phyloP scores from a whole-genome alignment of 2,888 invertebrate species.

The Lydus trimaculatus region DNA sequence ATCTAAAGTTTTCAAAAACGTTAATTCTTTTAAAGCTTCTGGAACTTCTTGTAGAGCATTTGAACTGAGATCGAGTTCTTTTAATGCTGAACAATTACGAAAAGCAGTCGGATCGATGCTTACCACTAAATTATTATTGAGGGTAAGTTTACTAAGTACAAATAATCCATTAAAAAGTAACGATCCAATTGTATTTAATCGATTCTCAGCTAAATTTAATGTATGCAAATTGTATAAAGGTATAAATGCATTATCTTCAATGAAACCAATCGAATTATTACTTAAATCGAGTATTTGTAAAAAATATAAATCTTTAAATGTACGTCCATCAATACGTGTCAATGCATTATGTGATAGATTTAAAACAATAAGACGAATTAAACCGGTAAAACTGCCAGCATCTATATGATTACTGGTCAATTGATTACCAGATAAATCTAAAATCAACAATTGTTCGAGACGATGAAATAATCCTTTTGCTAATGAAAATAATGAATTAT shows the following conservation, averaged over 20 bases:
- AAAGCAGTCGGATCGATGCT: constrained; percentile 82
- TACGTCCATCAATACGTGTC: constrained; percentile 81
- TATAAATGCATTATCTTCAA: constrained; percentile 86
- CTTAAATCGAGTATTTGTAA: constrained; percentile 85
- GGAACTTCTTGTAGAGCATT: constrained; percentile 85
- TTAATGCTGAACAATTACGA: constrained; percentile 86
- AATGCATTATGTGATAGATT: constrained; percentile 88
- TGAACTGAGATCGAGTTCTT: constrained; percentile 87
- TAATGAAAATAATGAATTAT: constrained; percentile 83
- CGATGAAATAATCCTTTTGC: constrained; percentile 85
- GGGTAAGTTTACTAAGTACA: constrained; percentile 82
- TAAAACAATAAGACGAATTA: constrained; percentile 83
- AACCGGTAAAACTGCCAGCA: constrained; percentile 83
- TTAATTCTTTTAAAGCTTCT: constrained; percentile 80
- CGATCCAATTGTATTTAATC: constrained; percentile 80
- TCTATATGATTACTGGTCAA: constrained; percentile 85
- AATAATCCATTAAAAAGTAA: constrained; percentile 84
- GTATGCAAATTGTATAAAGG: constrained; percentile 90
- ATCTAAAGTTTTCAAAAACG: constrained; percentile 86
- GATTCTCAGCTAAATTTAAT: constrained; percentile 87
- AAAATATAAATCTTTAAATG: constrained; percentile 87
- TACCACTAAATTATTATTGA: constrained; percentile 85
- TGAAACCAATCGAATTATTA: constrained; percentile 88
- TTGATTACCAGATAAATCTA: constrained; percentile 86
- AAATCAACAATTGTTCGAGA: constrained; percentile 81